Evolutionary conservation across 2,888 invertebrate species (phyloP).

Genomic region (Muscina levida): DNA sequence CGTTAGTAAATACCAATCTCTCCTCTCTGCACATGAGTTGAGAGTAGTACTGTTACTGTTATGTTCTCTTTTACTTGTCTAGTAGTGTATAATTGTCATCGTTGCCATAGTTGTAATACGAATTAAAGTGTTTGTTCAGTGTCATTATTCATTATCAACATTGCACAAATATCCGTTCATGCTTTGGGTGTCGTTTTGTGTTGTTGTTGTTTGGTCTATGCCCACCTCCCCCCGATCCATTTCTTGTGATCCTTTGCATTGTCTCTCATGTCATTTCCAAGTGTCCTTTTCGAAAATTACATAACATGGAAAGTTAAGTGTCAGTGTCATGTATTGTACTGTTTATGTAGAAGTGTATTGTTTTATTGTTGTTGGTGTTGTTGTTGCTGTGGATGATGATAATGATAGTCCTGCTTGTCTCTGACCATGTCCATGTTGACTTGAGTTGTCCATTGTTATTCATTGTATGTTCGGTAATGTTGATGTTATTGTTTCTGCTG

Average conservation of each 20-base stretch:
- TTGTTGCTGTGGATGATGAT: slow-evolving; percentile 24
- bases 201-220: no score
- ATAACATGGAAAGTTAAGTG: slow-evolving; percentile 56
- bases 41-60: not conserved
- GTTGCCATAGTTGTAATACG: no score
- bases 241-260: no score
- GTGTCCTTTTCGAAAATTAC: slow-evolving; percentile 29
- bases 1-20: no score
- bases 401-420: slow-evolving; percentile 9
- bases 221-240: no score
- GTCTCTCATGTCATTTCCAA: not conserved
- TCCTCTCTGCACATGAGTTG: no score
- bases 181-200: not conserved
- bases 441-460: slow-evolving; percentile 24
- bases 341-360: slow-evolving; percentile 15
- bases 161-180: slow-evolving; percentile 9
- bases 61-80: slow-evolving; percentile 3
- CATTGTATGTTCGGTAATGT: not conserved
- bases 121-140: slow-evolving; percentile 51
- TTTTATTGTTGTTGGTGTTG: slow-evolving; percentile 9
- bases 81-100: slow-evolving; percentile 27
- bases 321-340: slow-evolving; percentile 57
- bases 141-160: slow-evolving; percentile 50
- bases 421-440: not conserved
- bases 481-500: slow-evolving; percentile 43